These are phyloP conservation scores for Nautilus pompilius DNA, from an alignment of 1,140 invertebrate species.

Conservation along the genomic window DNA sequence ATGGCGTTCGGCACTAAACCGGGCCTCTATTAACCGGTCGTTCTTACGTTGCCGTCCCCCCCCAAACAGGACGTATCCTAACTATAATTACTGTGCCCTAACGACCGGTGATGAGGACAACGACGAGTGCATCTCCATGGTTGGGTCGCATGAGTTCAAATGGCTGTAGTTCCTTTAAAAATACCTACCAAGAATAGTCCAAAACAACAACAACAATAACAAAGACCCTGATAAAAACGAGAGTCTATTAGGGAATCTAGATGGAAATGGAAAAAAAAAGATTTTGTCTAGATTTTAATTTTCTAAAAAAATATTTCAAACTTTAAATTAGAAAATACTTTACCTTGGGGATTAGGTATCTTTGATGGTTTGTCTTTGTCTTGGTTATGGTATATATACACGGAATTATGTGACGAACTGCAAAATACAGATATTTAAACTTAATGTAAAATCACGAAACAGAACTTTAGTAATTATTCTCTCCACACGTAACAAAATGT, in stretches of 20 bases:
- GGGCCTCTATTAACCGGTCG: no score
- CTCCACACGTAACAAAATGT: background rate
- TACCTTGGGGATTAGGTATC: slow-evolving; percentile 50
- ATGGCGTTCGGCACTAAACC: no score
- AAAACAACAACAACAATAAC: background rate
- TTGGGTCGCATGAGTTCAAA: no score
- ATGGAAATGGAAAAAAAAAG: background rate
- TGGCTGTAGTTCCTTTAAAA: background rate
- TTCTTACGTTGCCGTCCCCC: no score
- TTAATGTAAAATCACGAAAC: background rate
- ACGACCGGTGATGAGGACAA: no score
- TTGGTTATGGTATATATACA: slow-evolving; percentile 45
- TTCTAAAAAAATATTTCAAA: background rate
- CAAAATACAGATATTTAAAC: slow-evolving; percentile 12
- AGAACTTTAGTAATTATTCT: background rate
- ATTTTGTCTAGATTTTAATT: background rate
- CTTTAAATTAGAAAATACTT: background rate
- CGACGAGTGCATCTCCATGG: no score
- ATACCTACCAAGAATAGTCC: background rate
- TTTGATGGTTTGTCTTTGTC: slow-evolving; percentile 47
- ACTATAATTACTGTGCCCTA: no score
- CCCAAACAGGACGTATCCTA: no score
- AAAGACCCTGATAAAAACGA: background rate
- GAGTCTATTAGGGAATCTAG: background rate
- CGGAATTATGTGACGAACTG: slow-evolving; percentile 46